Evolutionary conservation across 1,140 invertebrate species (phyloP).

Genomic region (Trypoxylus dichotomus): DNA sequence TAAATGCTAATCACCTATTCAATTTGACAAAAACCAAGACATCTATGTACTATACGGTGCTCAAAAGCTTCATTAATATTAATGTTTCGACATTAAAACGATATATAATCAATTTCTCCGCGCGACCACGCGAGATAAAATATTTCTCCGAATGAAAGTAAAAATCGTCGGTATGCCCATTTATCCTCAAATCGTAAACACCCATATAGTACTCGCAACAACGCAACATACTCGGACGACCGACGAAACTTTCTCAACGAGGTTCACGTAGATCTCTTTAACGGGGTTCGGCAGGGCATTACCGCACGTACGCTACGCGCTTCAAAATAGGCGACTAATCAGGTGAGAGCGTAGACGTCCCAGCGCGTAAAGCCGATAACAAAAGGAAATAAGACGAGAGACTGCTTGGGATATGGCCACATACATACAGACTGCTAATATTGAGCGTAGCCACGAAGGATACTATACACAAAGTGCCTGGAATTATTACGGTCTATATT

Average conservation of each 20-base stretch:
- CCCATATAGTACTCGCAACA: background rate
- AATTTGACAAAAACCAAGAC: background rate
- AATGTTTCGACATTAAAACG: conserved; percentile 6
- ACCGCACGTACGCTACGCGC: background rate
- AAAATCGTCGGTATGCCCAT: background rate
- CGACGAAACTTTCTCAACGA: background rate
- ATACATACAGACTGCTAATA: too few species aligned
- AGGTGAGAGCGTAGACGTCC: background rate
- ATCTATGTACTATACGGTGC: background rate
- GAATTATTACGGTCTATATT: too few species aligned
- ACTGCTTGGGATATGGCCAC: background rate
- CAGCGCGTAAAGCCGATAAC: background rate
- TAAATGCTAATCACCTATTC: background rate
- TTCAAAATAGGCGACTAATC: background rate
- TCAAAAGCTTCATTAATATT: conserved; percentile 15
- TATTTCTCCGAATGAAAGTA: conserved; percentile 24
- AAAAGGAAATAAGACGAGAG: background rate
- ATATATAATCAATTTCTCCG: conserved; percentile 14
- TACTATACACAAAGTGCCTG: too few species aligned
- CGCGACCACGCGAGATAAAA: background rate
- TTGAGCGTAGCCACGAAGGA: too few species aligned
- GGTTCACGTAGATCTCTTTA: background rate
- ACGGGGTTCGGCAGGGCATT: conserved; percentile 1
- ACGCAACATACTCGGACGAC: too few species aligned
- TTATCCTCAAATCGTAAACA: background rate